Conservation (phyloP, 2,797 vertebrate genomes). For the Schizothorax lantsangensis region DNA sequence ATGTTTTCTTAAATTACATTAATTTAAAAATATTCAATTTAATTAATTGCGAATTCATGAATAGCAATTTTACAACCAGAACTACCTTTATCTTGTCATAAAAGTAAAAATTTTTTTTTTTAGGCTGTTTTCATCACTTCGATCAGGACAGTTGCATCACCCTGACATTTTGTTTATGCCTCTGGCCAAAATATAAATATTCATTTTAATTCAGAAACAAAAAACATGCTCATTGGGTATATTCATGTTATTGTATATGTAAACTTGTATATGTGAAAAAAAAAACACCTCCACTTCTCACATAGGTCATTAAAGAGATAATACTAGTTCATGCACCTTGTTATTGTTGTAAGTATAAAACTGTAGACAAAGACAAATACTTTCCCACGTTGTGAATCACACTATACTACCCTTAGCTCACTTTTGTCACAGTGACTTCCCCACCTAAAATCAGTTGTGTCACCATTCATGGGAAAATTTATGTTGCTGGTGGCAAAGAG, state of each 20-base stretch:
- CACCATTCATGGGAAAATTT: conserved; percentile 76
- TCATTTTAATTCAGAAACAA: neutral
- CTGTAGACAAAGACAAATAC: conserved; percentile 70
- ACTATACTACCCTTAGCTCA: conserved; percentile 52
- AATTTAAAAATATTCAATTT: neutral
- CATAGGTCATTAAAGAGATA: conserved; percentile 38
- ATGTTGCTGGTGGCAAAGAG: conserved; percentile 66
- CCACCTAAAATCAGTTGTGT: conserved; percentile 64
- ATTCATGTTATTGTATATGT: neutral
- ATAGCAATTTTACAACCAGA: neutral
- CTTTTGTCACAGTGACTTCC: conserved; percentile 74
- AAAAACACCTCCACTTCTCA: neutral
- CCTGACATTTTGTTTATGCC: neutral
- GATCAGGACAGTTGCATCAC: neutral
- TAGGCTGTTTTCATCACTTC: neutral
- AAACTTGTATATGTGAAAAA: neutral
- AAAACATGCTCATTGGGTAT: neutral
- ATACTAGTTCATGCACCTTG: conserved; percentile 46
- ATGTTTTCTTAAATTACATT: neutral
- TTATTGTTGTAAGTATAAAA: conserved; percentile 47
- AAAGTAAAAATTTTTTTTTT: neutral
- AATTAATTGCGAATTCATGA: neutral
- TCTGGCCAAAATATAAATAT: neutral
- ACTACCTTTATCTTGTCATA: neutral
- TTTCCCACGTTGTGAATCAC: conserved; percentile 78